Base-by-base conservation (phyloP, 2,888 invertebrate genomes). In the Oasisia sp. region DNA sequence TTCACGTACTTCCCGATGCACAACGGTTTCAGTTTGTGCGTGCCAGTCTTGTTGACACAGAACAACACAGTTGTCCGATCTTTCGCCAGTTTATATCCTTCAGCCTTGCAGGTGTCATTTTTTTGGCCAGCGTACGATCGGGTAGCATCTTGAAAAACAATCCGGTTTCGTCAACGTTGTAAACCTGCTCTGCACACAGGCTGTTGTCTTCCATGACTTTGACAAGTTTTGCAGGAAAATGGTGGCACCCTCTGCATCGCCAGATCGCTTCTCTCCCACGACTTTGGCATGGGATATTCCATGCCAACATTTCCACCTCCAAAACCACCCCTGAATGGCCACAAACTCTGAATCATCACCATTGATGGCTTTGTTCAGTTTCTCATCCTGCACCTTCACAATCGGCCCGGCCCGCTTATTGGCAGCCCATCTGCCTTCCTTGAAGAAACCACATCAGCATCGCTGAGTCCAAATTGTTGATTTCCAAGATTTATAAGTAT, bases 81-180 rank as follows among this genome's bases (percentile, higher is more conserved):
- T 90, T 93, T 93, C 4, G 27, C 58, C 89, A 92, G 56, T 74
- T 93, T 93, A 89, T 91, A 92, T 14, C 93, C 92, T 44, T 92
- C 90, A 4, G 74, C 91, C 89, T 92, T 91, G 74, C 27, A 0
- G 5, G 27, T n/a, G 7, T 74, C 27, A 27, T 74, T 74, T n/a
- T 74, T 74, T 27, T 74, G n/a, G 92, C 93, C 32, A 93, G 91
- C n/a, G 94, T 94, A 56, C 92, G 58, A 32, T 92, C 92, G 32
- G 94, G 94, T 92, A 94, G 92, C 92, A 93, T 93, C 91, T 93
- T 94, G 93, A 94, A 92, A 93, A 94, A 38, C 94, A 92, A 12
- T 93, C 93, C 93, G 32, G 94, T 94, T 92, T 94, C 93, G 89
- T 94, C 94, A 90, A 92, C 91, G 74, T 94, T 91, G 91, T 92